Percentiles rank a stretch among this genome's conserved stretches.
phyloP scores from a whole-genome alignment of 2,888 invertebrate species.

The Nycteola revayana region DNA sequence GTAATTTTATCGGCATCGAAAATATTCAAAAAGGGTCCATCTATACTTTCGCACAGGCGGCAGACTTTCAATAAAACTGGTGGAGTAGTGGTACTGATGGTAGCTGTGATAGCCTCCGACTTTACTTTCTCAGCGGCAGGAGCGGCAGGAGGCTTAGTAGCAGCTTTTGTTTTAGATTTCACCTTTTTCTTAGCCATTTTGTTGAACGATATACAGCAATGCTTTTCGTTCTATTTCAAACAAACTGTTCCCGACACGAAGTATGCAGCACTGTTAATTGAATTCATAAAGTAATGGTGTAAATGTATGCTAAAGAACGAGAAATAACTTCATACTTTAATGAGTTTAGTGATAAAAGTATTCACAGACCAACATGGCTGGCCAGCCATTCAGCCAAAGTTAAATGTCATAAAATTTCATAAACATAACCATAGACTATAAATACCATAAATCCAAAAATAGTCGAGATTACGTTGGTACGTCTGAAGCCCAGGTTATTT shows the following conservation, averaged over 20 bases:
- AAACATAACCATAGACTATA: conserved; percentile 22
- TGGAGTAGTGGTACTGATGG: conserved; percentile 40
- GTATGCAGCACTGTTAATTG: no score
- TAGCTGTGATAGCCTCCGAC: conserved; percentile 45
- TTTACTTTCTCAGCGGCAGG: conserved; percentile 19
- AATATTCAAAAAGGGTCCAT: conserved; percentile 75
- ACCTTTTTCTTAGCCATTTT: conserved; percentile 60
- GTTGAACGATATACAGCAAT: neutral
- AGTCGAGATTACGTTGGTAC: no score
- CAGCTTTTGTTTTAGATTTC: conserved; percentile 40
- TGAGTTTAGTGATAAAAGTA: no score
- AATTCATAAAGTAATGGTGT: no score
- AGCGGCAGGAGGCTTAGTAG: conserved; percentile 29
- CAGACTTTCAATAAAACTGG: conserved; percentile 62
- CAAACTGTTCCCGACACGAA: no score
- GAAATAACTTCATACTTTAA: no score
- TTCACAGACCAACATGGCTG: conserved; percentile 25
- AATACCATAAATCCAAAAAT: no score
- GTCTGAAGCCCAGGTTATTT: no score
- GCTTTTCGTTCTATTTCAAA: no score
- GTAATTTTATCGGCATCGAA: conserved; percentile 66
- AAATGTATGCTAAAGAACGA: no score
- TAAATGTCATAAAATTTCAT: conserved; percentile 18
- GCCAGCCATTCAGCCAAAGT: neutral
- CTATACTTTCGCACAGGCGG: conserved; percentile 69